Evolutionary conservation across 2,113 vertebrate genomes (phyloP), one percentile per base, ranked within the genome.

Genomic region (Antennarius striatus): DNA sequence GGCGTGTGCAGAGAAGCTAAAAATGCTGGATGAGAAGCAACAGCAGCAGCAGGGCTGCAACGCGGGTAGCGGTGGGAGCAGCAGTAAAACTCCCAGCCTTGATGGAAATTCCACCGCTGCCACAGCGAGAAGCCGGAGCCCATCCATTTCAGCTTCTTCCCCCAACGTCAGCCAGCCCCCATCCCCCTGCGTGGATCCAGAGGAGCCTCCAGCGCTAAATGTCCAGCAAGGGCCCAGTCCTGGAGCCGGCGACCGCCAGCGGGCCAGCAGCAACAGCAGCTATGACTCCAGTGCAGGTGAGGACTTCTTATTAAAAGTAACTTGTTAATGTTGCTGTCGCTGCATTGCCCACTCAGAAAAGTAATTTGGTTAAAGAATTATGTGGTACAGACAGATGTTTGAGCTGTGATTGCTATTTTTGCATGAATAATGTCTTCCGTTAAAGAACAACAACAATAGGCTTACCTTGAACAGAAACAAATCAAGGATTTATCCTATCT

Each of bases 1-100:
- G 0, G 96, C 96, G 42, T 98, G 96, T 0, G 96, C 96, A 0
- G 95, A 96, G 80, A 98, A 98, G 69, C 93, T 98, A 6, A 98
- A 98, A 73, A 89, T 93, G 46, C 91, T 97, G 1, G 96, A 97
- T 32, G 95, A 96, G 79, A 97, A 97, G 70, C 88, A 90, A 61
- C 89, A 88, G 15, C 86, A 89, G 60, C 89, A 88, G 62, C 83
- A 84, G 59, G 58, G 77, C 56, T 74, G 73, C 65, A 68, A 9
- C 53, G 4, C 13, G 10, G 68, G 72, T 46, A 75, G n/a, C 11
- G 68, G 69, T 13, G 69, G 69, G 10, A 64, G 78, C 46, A 28
- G 51, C 62, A 89, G 88, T 49, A 86, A 85, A 75, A 72, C 76
- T 36, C 85, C 89, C 46, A 90, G 88, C 67, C 89, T 86, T 1